Percentiles rank a stretch among this genome's conserved stretches.
Evolutionary conservation across 2,113 vertebrate species (phyloP).

Genomic region (Petaurus breviceps): DNA sequence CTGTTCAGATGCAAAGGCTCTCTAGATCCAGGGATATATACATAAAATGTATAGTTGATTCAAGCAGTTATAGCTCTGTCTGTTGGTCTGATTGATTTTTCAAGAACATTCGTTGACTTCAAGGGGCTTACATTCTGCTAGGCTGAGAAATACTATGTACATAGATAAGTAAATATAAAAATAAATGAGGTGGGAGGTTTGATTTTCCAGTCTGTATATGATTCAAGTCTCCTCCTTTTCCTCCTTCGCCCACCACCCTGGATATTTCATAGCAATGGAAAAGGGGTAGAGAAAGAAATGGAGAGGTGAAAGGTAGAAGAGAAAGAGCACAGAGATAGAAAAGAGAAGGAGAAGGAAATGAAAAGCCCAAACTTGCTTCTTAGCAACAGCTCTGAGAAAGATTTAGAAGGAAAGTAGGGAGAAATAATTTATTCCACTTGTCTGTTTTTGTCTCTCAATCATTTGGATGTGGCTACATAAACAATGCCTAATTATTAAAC

Average conservation of each 20-base stretch:
- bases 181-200: neutral
- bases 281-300: neutral
- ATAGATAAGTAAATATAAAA: too few relatives aligned
- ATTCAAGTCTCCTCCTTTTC: neutral
- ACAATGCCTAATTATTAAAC: neutral
- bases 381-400: neutral
- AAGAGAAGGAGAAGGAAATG: neutral
- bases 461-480: too few relatives aligned
- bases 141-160: too few relatives aligned
- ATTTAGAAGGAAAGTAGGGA: neutral
- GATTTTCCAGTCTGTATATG: neutral
- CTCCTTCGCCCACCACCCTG: neutral
- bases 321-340: neutral
- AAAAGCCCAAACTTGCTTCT: neutral
- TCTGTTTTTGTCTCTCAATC: too few relatives aligned
- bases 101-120: too few relatives aligned
- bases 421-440: too few relatives aligned
- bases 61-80: too few relatives aligned
- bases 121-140: too few relatives aligned
- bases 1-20: too few relatives aligned
- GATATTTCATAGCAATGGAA: neutral
- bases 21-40: too few relatives aligned
- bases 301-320: neutral
- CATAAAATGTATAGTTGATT: too few relatives aligned
- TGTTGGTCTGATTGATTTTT: too few relatives aligned